phyloP scores from a whole-genome alignment of 1,140 invertebrate species.

The Achatina immaculata region DNA sequence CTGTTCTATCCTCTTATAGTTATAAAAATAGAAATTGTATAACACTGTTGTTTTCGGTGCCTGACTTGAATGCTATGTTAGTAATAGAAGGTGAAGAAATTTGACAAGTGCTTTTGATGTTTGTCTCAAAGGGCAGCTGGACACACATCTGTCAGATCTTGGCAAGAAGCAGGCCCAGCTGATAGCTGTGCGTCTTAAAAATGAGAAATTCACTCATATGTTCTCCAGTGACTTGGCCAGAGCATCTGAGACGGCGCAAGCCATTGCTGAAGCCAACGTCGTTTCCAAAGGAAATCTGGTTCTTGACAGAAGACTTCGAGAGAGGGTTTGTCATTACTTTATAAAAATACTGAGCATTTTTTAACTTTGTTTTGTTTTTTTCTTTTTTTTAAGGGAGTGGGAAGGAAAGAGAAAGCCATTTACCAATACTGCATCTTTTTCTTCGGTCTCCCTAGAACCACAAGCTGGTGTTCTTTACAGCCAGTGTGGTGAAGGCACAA shows the following conservation, averaged over 20 bases:
- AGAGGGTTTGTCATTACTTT: constrained; percentile 57
- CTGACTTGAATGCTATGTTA: too few relatives aligned
- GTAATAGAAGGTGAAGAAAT: too few relatives aligned
- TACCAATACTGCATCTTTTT: too few relatives aligned
- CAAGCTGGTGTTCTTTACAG: too few relatives aligned
- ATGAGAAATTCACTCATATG: constrained; percentile 66
- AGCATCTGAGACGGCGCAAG: constrained; percentile 61
- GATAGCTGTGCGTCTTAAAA: constrained; percentile 57
- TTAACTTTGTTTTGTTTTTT: background rate
- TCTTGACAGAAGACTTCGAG: constrained; percentile 61
- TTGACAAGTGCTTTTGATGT: too few relatives aligned
- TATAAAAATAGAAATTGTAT: too few relatives aligned
- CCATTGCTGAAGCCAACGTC: constrained; percentile 55
- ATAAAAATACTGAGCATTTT: background rate
- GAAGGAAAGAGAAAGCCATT: background rate
- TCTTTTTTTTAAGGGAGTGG: too few relatives aligned
- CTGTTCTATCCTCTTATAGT: too few relatives aligned
- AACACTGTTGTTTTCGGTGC: too few relatives aligned
- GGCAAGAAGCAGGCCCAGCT: constrained; percentile 65
- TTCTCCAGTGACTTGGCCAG: constrained; percentile 67
- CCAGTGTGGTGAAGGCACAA: too few relatives aligned
- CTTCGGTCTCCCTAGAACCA: too few relatives aligned
- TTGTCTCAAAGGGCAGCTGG: constrained; percentile 62
- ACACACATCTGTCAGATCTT: constrained; percentile 64
- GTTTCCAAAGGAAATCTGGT: constrained; percentile 42